Percentiles rank a stretch among this genome's conserved stretches.
These are phyloP conservation scores for Sarotherodon lohbergeri DNA, from an alignment of 2,113 vertebrate genomes.

Conservation along the genomic window DNA sequence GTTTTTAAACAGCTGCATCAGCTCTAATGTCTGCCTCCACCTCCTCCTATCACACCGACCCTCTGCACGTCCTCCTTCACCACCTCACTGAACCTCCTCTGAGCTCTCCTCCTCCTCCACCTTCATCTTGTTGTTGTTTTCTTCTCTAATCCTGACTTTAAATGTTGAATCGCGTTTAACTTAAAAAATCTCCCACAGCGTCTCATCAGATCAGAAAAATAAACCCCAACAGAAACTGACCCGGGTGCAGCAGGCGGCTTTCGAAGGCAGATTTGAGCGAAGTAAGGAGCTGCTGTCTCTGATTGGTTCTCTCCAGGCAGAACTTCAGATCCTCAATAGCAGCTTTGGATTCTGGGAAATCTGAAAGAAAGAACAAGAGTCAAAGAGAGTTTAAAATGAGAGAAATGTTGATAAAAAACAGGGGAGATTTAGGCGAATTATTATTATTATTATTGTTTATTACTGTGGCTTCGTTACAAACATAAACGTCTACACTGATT, in stretches of 20 bases:
- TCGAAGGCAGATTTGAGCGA: conserved; percentile 90
- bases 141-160: not conserved
- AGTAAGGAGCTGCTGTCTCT: conserved; percentile 89
- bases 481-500: not conserved
- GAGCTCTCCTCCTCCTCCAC: not conserved
- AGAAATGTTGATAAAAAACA: not conserved
- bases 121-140: not conserved
- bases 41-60: not conserved
- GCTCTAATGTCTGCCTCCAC: rapidly evolving
- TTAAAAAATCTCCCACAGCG: not conserved
- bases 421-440: too few relatives aligned
- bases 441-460: not conserved
- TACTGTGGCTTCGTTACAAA: not conserved
- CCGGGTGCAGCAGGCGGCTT: conserved; percentile 91
- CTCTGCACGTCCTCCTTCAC: not conserved
- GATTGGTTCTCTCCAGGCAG: conserved; percentile 92
- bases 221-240: conserved; percentile 50
- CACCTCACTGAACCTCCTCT: not conserved
- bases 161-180: rapidly evolving
- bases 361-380: conserved; percentile 49
- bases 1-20: not conserved
- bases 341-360: conserved; percentile 95
- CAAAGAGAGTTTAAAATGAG: rapidly evolving
- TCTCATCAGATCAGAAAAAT: not conserved
- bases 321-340: conserved; percentile 95